A percentile compares a stretch with the other conserved stretches of the same genome.
These are phyloP conservation scores for Pachyseris speciosa DNA, from an alignment of 64 coral and sea anemone species.

Conservation along the genomic window DNA sequence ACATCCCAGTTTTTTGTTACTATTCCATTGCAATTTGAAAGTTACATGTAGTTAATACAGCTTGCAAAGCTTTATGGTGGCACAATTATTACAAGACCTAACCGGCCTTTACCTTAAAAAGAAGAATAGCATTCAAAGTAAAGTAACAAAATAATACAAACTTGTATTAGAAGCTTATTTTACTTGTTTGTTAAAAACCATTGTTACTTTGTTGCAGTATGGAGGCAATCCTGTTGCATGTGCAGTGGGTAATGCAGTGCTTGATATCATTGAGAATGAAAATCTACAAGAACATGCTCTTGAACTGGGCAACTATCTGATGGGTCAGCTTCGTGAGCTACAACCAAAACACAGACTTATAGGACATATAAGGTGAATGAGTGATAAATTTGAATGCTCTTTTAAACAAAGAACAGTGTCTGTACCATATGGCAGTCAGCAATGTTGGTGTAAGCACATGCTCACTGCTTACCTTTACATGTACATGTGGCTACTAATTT, in stretches of 20 bases:
- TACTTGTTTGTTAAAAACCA: background rate
- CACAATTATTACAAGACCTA: too few species aligned
- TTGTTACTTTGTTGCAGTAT: slow-evolving; percentile 74
- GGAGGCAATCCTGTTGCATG: slow-evolving; percentile 99
- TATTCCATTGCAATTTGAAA: too few species aligned
- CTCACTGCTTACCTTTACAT: too few species aligned
- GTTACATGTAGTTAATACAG: too few species aligned
- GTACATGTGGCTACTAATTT: too few species aligned
- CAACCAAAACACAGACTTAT: slow-evolving; percentile 89
- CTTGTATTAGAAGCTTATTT: background rate
- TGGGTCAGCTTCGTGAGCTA: slow-evolving; percentile 71
- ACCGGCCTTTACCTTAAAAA: too few species aligned
- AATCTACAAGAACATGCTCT: slow-evolving; percentile 89
- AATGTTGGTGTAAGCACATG: background rate
- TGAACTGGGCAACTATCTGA: slow-evolving; percentile 79
- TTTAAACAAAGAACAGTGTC: too few species aligned
- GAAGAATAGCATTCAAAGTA: too few species aligned
- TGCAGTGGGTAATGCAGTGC: slow-evolving; percentile 92
- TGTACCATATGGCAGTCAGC: too few species aligned
- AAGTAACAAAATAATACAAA: too few species aligned
- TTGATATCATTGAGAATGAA: slow-evolving; percentile 92
- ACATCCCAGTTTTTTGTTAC: too few species aligned
- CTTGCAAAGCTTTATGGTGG: too few species aligned
- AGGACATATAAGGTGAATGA: slow-evolving; percentile 85
- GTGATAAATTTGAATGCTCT: background rate